phyloP scores from a whole-genome alignment of 92 coral and sea anemone genomes.

The Desmophyllum pertusum region DNA sequence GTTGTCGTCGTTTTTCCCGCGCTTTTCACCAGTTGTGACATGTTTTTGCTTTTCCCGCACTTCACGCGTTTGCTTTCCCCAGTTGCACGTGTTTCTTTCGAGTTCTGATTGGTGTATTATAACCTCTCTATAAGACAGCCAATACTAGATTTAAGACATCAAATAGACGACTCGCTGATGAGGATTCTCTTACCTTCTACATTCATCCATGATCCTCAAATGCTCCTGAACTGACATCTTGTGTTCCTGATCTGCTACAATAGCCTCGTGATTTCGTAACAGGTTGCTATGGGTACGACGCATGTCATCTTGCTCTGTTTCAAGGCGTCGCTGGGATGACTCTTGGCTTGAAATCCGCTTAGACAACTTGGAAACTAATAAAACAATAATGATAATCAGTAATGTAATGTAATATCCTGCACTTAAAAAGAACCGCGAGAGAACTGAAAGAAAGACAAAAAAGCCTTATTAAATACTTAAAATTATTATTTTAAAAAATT shows the following conservation, averaged over 20 bases:
- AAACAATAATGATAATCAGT: background rate
- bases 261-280: slow-evolving; percentile 69
- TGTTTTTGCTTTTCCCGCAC: background rate
- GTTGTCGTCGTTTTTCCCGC: background rate
- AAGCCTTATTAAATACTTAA: no score
- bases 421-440: no score
- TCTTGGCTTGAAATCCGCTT: slow-evolving; percentile 74
- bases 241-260: slow-evolving; percentile 64
- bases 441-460: no score
- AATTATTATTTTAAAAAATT: no score
- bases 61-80: background rate
- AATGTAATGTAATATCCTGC: background rate
- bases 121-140: background rate
- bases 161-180: background rate
- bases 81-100: background rate
- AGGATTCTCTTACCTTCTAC: slow-evolving; percentile 72
- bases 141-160: background rate
- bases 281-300: slow-evolving; percentile 64
- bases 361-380: slow-evolving; percentile 85
- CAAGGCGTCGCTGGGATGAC: slow-evolving; percentile 71
- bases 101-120: background rate
- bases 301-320: slow-evolving; percentile 81
- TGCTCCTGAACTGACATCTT: slow-evolving; percentile 83
- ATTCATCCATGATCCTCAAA: slow-evolving; percentile 85
- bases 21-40: background rate